A percentile compares a stretch with the other conserved stretches of the same genome.
Evolutionary conservation across 1,140 invertebrate genomes (phyloP).

Genomic region (Drosophila nasuta): DNA sequence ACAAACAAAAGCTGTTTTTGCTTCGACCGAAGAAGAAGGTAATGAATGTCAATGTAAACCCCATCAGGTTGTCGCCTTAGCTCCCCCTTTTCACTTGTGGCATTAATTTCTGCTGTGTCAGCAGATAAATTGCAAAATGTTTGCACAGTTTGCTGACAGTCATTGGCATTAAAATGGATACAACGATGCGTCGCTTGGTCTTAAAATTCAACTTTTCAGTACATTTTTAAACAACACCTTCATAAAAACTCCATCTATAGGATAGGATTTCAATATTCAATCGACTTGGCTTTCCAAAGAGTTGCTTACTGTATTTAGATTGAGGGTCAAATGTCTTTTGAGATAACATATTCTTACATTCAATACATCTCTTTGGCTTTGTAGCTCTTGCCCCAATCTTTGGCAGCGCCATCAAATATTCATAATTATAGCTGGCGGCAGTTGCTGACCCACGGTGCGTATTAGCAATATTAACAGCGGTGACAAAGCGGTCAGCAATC

Average conservation of each 20-base stretch:
- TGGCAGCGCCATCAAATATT: conserved; percentile 19
- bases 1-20: conserved; percentile 31
- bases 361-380: background rate
- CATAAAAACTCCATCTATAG: conserved; percentile 13
- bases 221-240: conserved; percentile 49
- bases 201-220: conserved; percentile 32
- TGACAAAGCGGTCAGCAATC: conserved; percentile 32
- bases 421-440: conserved; percentile 37
- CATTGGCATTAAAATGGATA: conserved; percentile 72
- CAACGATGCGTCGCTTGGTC: conserved; percentile 44
- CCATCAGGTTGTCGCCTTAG: conserved; percentile 11
- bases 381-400: background rate
- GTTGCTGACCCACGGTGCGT: conserved; percentile 27
- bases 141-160: conserved; percentile 67
- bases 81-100: conserved; percentile 45
- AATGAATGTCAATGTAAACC: conserved; percentile 41
- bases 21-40: conserved; percentile 1
- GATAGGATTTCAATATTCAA: background rate
- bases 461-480: conserved; percentile 42
- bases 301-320: background rate
- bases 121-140: conserved; percentile 79
- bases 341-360: background rate
- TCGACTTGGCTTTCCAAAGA: background rate
- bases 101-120: conserved; percentile 81
- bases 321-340: background rate